Base-by-base conservation (phyloP, 2,888 invertebrate genomes). In the Leucophenga montana region DNA sequence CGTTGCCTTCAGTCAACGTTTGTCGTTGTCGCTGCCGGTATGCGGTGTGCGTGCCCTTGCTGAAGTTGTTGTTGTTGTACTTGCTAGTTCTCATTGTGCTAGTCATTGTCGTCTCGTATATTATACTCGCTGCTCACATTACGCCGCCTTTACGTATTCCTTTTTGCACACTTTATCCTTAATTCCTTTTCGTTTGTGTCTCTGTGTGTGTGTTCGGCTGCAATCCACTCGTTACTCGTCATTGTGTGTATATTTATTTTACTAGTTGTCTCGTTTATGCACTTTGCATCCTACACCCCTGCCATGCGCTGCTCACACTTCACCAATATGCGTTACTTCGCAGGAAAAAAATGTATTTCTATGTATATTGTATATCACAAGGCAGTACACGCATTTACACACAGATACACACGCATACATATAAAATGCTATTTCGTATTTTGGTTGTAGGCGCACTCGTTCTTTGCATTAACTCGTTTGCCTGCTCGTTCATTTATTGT, bases 141-240 rank as follows among this genome's bases (percentile, higher is more conserved):
- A 13, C 16, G 39, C 20, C 57, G 61, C 61, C 16, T 61, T 61
- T 33, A 31, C 39, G 39, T 33, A 64, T 64, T 64, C 62, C 62
- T 64, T 64, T 64, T 64, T 64, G 48, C 62, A 22, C 62, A 64
- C n/a, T 48, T 56, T 61, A 61, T 61, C 61, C 39, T 27, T 27
- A n/a, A 31, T 57, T 57, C 13, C n/a, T n/a, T 20, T 57, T 22
- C n/a, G 59, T 59, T 33, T 18, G 14, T 46, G 14, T 14, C 14
- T 48, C 13, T 46, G 13, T 8, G 11, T 46, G 14, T n/a, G 22
- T 9, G 16, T 39, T 11, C 8, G 44, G 46, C 33, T 62, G 22
- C 62, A 18, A 11, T 14, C 20, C 20, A 46, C 46, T 64, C 62
- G 62, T 9, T 64, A 46, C 13, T 46, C 20, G 22, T 31, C 14